phyloP scores from a whole-genome alignment of 2,888 invertebrate species.

The Gymnocheta viridis region DNA sequence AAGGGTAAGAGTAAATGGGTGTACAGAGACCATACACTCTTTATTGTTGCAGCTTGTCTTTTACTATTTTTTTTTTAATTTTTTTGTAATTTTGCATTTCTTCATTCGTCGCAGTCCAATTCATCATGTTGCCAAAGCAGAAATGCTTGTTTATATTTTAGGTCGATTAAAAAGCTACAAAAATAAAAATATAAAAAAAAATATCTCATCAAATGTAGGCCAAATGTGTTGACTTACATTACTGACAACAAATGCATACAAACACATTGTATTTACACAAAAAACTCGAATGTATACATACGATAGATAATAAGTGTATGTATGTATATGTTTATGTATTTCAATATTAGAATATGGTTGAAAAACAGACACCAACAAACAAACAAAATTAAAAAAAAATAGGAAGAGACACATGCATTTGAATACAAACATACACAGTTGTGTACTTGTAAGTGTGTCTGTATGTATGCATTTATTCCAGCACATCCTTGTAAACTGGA shows the following conservation, averaged over 20 bases:
- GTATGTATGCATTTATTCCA: background rate
- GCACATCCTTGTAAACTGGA: conserved; percentile 41
- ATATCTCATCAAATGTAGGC: conserved; percentile 64
- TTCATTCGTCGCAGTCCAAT: conserved; percentile 66
- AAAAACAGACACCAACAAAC: conserved; percentile 50
- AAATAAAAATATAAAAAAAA: conserved; percentile 26
- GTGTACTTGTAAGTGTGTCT: background rate
- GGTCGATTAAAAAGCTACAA: conserved; percentile 68
- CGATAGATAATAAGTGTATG: conserved; percentile 7
- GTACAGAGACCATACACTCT: conserved; percentile 27
- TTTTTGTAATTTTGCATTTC: background rate
- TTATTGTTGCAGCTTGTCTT: conserved; percentile 65
- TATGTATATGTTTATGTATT: background rate
- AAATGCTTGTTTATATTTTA: conserved; percentile 69
- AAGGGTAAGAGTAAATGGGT: conserved; percentile 12
- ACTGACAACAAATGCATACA: conserved; percentile 52
- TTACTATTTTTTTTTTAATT: conserved; percentile 3
- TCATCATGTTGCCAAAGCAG: conserved; percentile 69
- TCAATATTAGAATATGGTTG: conserved; percentile 17
- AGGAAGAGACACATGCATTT: background rate
- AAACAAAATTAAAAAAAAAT: background rate
- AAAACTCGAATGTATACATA: conserved; percentile 30
- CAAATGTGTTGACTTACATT: conserved; percentile 70
- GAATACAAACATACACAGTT: background rate
- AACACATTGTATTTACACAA: conserved; percentile 16